Conservation (phyloP, 2,888 invertebrate species). For the Brachyptera risi region DNA sequence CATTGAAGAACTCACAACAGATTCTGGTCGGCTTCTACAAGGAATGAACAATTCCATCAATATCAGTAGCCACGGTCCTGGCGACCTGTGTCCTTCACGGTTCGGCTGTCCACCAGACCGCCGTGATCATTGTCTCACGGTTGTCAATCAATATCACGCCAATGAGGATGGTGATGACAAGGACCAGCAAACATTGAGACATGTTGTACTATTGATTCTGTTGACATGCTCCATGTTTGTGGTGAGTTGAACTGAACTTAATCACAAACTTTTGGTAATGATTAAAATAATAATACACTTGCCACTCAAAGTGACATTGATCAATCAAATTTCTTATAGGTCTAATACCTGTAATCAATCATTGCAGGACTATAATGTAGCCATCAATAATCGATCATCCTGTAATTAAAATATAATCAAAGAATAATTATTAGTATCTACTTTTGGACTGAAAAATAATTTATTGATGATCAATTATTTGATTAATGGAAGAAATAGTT, state of each 20-base stretch:
- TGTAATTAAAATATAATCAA: no score
- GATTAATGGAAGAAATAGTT: no score
- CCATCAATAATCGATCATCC: no score
- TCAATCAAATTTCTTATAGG: no score
- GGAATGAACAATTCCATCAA: neutral
- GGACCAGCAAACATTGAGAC: conserved; percentile 70
- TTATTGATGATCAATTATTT: no score
- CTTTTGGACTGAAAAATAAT: no score
- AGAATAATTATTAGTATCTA: no score
- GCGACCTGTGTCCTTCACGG: conserved; percentile 47
- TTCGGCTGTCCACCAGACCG: conserved; percentile 51
- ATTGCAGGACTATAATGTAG: no score
- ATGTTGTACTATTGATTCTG: conserved; percentile 75
- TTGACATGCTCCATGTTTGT: conserved; percentile 84
- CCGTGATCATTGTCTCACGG: conserved; percentile 49
- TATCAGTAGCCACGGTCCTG: conserved; percentile 2
- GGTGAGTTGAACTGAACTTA: conserved; percentile 62
- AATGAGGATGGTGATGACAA: conserved; percentile 51
- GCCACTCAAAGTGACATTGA: no score
- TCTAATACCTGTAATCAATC: no score
- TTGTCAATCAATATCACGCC: conserved; percentile 50
- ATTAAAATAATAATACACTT: no score
- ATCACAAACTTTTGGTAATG: no score
- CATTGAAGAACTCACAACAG: conserved; percentile 44
- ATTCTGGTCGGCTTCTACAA: conserved; percentile 10